These are phyloP conservation scores for Apis dorsata DNA, from an alignment of 1,140 invertebrate species.

Conservation along the genomic window DNA sequence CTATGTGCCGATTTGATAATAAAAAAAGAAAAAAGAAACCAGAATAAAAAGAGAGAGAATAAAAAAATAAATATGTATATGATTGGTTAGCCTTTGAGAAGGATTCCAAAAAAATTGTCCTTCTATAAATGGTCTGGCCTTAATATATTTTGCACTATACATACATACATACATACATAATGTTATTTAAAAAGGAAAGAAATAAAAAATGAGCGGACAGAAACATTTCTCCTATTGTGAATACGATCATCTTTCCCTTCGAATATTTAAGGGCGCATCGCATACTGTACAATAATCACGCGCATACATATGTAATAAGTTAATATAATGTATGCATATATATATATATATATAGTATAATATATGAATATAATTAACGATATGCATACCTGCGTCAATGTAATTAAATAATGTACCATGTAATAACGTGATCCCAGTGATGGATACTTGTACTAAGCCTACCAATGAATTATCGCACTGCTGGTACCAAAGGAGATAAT, in stretches of 20 bases:
- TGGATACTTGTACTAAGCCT: slow-evolving; percentile 62
- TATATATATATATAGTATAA: slow-evolving; percentile 47
- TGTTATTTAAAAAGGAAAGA: slow-evolving; percentile 3
- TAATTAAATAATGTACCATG: slow-evolving; percentile 63
- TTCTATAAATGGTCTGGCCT: slow-evolving; percentile 57
- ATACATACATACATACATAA: slow-evolving; percentile 10
- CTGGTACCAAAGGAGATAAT: slow-evolving; percentile 50
- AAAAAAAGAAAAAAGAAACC: background rate
- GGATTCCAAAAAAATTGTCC: slow-evolving; percentile 25
- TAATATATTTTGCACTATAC: slow-evolving; percentile 64
- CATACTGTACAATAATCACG: slow-evolving; percentile 73
- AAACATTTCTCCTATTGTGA: slow-evolving; percentile 58
- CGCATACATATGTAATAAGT: slow-evolving; percentile 52
- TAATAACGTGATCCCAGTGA: slow-evolving; percentile 40
- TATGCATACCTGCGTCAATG: slow-evolving; percentile 64
- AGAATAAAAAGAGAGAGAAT: background rate
- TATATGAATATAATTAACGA: slow-evolving; percentile 60
- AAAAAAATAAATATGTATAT: background rate
- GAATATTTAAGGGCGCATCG: slow-evolving; percentile 55
- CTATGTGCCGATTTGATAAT: slow-evolving; percentile 22
- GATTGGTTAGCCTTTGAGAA: slow-evolving; percentile 39
- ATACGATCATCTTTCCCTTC: slow-evolving; percentile 51
- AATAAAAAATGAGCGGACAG: slow-evolving; percentile 4
- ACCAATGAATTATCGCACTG: slow-evolving; percentile 57
- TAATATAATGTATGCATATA: slow-evolving; percentile 8